These are phyloP conservation scores for Equus przewalskii DNA, from an alignment of 2,113 vertebrate genomes.

Conservation along the genomic window DNA sequence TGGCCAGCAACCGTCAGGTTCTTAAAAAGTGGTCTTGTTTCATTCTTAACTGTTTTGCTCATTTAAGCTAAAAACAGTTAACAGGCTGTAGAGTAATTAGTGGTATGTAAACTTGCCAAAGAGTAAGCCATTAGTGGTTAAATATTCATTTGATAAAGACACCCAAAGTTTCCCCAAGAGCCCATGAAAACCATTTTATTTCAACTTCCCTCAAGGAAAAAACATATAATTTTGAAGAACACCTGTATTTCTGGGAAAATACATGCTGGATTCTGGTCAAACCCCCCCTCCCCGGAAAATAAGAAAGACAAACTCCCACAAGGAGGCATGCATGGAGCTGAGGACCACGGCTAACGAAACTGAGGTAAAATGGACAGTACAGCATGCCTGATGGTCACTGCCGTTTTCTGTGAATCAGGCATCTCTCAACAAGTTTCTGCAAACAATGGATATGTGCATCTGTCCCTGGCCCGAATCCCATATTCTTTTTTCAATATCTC, in stretches of 20 bases:
- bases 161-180: conserved; percentile 74
- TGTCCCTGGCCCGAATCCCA: conserved; percentile 74
- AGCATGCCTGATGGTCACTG: conserved; percentile 59
- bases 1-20: background rate
- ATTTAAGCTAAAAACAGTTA: conserved; percentile 78
- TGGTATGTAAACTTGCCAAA: conserved; percentile 72
- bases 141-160: conserved; percentile 83
- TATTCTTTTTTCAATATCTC: conserved; percentile 75
- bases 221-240: conserved; percentile 76
- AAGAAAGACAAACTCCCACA: conserved; percentile 55
- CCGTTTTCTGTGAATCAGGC: conserved; percentile 49
- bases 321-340: conserved; percentile 73
- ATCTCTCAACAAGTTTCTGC: conserved; percentile 45
- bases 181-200: conserved; percentile 81
- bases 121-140: conserved; percentile 79
- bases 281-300: background rate
- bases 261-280: conserved; percentile 75
- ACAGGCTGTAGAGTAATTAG: conserved; percentile 53
- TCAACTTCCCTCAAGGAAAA: conserved; percentile 76
- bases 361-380: conserved; percentile 51
- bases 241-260: conserved; percentile 77
- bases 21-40: conserved; percentile 33
- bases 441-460: conserved; percentile 85
- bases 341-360: conserved; percentile 20
- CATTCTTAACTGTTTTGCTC: conserved; percentile 41